These are phyloP conservation scores for Hydrotaea cyrtoneurina DNA, from an alignment of 2,888 invertebrate species.

Conservation along the genomic window DNA sequence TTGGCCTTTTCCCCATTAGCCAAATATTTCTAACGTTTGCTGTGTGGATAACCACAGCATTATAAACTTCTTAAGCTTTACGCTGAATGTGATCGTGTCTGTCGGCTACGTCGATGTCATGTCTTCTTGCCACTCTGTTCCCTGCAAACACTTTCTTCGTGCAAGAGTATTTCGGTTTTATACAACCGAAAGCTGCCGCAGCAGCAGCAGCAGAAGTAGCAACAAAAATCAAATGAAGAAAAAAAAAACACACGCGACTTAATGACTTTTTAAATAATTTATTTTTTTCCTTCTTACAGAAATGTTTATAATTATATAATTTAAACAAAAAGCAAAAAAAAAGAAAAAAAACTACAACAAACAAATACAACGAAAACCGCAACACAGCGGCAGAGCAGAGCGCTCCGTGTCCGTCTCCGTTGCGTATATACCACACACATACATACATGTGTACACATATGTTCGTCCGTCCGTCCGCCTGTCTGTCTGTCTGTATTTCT, in stretches of 20 bases:
- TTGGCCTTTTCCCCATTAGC: neutral
- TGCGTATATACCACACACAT: no score
- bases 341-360: neutral
- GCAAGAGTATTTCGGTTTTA: slow-evolving; percentile 29
- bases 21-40: neutral
- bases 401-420: neutral
- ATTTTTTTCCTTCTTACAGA: slow-evolving; percentile 56
- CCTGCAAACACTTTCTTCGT: slow-evolving; percentile 63
- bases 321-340: slow-evolving; percentile 67
- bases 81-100: slow-evolving; percentile 33
- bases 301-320: slow-evolving; percentile 75
- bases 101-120: slow-evolving; percentile 63
- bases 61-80: slow-evolving; percentile 59
- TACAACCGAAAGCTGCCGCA: neutral
- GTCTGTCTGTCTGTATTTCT: slow-evolving; percentile 47
- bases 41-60: neutral
- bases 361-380: neutral
- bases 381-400: neutral
- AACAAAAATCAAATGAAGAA: no score
- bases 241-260: slow-evolving; percentile 43
- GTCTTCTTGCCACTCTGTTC: slow-evolving; percentile 60
- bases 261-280: slow-evolving; percentile 65
- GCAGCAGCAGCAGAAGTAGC: slow-evolving; percentile 28
- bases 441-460: slow-evolving; percentile 54
- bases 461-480: slow-evolving; percentile 46